Evolutionary conservation across 2,888 invertebrate genomes (phyloP).

Genomic region (Ochlodes sylvanus): DNA sequence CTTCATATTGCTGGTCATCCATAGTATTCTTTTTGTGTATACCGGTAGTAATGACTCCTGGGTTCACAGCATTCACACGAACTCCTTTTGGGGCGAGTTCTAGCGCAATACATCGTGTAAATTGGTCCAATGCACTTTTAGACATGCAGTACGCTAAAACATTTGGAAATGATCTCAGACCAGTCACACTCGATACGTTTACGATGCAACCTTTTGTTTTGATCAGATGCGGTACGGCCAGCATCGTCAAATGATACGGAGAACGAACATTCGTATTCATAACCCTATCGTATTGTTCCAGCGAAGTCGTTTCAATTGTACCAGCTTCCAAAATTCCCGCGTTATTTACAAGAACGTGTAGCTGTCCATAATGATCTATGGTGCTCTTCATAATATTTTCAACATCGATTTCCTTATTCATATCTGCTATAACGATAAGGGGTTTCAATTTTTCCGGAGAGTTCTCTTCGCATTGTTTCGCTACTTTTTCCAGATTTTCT

Average conservation of each 20-base stretch:
- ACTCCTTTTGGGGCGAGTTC: slow-evolving; percentile 92
- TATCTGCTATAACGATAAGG: slow-evolving; percentile 86
- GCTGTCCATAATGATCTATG: slow-evolving; percentile 86
- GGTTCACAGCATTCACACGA: slow-evolving; percentile 95
- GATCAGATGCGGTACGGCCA: slow-evolving; percentile 93
- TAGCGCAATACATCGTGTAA: slow-evolving; percentile 95
- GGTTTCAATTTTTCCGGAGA: slow-evolving; percentile 74
- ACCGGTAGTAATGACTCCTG: slow-evolving; percentile 96
- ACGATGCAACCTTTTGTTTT: slow-evolving; percentile 93
- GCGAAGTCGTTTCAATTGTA: slow-evolving; percentile 91
- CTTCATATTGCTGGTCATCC: slow-evolving; percentile 90
- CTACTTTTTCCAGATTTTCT: slow-evolving; percentile 87
- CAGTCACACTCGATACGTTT: slow-evolving; percentile 97
- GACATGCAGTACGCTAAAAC: slow-evolving; percentile 96
- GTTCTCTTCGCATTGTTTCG: slow-evolving; percentile 79
- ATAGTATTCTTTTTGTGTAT: slow-evolving; percentile 93
- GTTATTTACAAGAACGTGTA: slow-evolving; percentile 93
- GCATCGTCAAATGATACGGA: slow-evolving; percentile 91
- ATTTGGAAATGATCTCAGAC: slow-evolving; percentile 93
- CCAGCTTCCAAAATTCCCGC: slow-evolving; percentile 94
- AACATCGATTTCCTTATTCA: slow-evolving; percentile 88
- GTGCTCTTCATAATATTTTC: slow-evolving; percentile 88
- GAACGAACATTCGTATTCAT: slow-evolving; percentile 95
- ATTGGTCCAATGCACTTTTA: slow-evolving; percentile 96
- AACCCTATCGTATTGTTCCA: slow-evolving; percentile 93